Evolutionary conservation across 1,140 invertebrate species (phyloP), one percentile per base, ranked within the genome.

Genomic region (Polypedilum pembai): DNA sequence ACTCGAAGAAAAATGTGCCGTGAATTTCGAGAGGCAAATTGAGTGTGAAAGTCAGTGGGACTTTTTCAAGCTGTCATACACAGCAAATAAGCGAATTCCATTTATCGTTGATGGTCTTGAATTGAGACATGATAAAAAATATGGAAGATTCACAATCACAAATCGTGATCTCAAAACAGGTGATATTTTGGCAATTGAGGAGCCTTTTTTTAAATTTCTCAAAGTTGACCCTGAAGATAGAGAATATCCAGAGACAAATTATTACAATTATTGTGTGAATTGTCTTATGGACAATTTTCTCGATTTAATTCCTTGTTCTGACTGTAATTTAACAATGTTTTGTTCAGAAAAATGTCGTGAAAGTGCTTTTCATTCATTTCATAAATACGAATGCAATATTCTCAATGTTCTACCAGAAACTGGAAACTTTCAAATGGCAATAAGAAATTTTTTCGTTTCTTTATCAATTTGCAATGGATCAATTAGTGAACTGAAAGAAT

Each of bases 171-270:
- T 92, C 75, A 79, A 82, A 76, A 85, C 89, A n/a, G 94, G 93
- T 0, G 91, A 95, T 82, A 83, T 94, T 40, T 77, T 96, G 12
- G 88, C 89, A 45, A 83, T 90, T 45, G 94, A 96, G 83, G 85
- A 89, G 73, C 90, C 93, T 10, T 96, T 90, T 80, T 69, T 69
- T 21, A 69, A 69, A 21, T 18, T 69, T 24, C 65, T 69, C 17
- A 69, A 69, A 24, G 21, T 24, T 69, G 65, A 69, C 20, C 65
- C 65, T 8, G 65, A 69, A 18, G 65, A 69, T 20, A 24, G 18
- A 18, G 65, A 69, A 69, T 69, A 69, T 69, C 65, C 65, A 8
- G 85, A 89, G 69, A 87, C 87, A 24, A 83, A 92, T 7, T 81
- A 94, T 40, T 84, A 86, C 41, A 88, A 86, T 45, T 87, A 91